phyloP scores from a whole-genome alignment of 2,797 vertebrate genomes.

The Pseudopleuronectes americanus region DNA sequence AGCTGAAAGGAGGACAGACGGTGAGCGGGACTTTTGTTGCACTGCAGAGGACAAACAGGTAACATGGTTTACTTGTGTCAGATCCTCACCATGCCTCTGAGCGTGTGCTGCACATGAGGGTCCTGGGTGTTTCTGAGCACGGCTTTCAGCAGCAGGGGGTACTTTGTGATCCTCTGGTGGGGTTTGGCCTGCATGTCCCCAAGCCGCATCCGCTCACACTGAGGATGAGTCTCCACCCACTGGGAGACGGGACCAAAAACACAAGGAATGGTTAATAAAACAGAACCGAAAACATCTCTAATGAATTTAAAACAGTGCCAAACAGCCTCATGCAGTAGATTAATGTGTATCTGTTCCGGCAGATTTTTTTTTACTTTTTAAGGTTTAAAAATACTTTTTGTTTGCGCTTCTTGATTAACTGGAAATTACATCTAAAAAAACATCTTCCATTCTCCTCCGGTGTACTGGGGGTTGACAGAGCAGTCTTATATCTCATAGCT shows the following conservation, averaged over 20 bases:
- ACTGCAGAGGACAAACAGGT: not conserved
- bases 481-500: not conserved
- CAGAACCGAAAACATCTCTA: no score
- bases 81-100: constrained; percentile 82
- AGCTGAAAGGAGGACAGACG: constrained; percentile 68
- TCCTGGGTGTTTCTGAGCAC: constrained; percentile 83
- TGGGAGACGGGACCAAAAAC: constrained; percentile 48
- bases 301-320: no score
- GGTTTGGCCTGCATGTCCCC: constrained; percentile 90
- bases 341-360: no score
- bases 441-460: not conserved
- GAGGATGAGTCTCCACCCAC: constrained; percentile 90
- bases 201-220: constrained; percentile 83
- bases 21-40: not conserved
- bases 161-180: constrained; percentile 90
- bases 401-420: not conserved
- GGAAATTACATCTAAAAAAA: no score
- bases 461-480: not conserved
- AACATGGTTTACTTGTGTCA: not conserved
- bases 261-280: not conserved
- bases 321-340: not conserved
- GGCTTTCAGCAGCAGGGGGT: constrained; percentile 87
- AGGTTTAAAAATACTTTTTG: not conserved
- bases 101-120: constrained; percentile 50
- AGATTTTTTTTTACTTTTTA: not conserved